Conservation (phyloP, 1,140 invertebrate species). For the Parapsyche elsis region DNA sequence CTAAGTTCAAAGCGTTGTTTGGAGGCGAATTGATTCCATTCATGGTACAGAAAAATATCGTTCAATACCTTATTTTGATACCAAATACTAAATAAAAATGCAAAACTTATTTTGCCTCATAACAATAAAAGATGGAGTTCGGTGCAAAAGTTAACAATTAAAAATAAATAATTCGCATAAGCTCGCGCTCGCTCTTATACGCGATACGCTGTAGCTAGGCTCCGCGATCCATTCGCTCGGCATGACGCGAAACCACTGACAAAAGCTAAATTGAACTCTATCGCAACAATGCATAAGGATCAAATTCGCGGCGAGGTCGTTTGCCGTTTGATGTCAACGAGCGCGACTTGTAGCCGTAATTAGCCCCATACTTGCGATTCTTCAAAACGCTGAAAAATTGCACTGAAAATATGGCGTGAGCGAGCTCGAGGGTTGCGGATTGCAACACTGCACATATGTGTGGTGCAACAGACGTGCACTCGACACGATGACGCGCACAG, state of each 20-base stretch:
- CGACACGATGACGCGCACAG: background rate
- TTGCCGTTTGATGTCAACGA: slow-evolving; percentile 34
- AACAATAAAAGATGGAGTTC: too few species aligned
- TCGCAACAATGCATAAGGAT: background rate
- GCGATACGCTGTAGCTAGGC: background rate
- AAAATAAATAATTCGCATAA: too few species aligned
- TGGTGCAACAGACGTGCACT: background rate
- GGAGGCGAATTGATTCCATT: too few species aligned
- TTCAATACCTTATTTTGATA: too few species aligned
- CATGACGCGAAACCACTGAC: too few species aligned
- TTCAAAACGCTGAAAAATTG: slow-evolving; percentile 37
- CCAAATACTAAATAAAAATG: too few species aligned
- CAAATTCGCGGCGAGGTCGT: background rate
- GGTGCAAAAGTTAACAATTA: too few species aligned
- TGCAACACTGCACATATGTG: too few species aligned
- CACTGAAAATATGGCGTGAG: background rate
- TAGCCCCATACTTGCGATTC: slow-evolving; percentile 37
- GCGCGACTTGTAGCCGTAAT: slow-evolving; percentile 28
- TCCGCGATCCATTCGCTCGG: background rate
- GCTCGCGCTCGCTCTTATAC: background rate
- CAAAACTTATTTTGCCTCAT: too few species aligned
- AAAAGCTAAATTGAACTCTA: slow-evolving; percentile 1
- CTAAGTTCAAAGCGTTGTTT: too few species aligned
- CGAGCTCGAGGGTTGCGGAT: too few species aligned
- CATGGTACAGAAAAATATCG: too few species aligned